These are phyloP conservation scores for Naso thynnoides DNA, from an alignment of 2,797 vertebrate species.

Conservation along the genomic window DNA sequence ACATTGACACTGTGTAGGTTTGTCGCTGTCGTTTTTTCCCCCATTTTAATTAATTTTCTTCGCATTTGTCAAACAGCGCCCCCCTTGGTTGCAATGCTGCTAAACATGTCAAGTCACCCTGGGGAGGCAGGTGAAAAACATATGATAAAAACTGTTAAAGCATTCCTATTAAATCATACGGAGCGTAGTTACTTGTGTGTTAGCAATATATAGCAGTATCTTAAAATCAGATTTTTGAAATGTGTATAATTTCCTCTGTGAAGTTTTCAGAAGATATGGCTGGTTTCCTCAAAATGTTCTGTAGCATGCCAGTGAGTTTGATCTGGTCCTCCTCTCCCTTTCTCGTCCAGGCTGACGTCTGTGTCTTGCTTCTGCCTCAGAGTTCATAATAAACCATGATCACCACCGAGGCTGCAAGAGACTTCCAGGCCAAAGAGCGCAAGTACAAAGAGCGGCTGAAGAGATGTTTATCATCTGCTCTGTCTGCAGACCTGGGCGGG, in stretches of 20 bases:
- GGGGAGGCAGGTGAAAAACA: background rate
- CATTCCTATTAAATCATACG: too few relatives aligned
- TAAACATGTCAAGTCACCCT: background rate
- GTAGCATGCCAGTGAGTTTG: background rate
- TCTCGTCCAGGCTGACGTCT: background rate
- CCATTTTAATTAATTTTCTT: conserved; percentile 14
- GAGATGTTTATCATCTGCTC: conserved; percentile 82
- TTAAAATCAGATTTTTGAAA: too few relatives aligned
- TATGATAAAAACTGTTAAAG: too few relatives aligned
- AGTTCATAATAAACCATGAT: conserved; percentile 61
- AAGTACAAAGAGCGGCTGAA: conserved; percentile 85
- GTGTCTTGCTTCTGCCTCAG: conserved; percentile 21
- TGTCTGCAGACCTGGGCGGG: conserved; percentile 85
- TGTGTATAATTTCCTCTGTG: too few relatives aligned
- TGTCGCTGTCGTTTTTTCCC: background rate
- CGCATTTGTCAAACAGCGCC: conserved; percentile 44
- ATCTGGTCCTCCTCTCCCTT: background rate
- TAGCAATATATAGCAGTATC: background rate
- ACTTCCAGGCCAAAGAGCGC: conserved; percentile 75
- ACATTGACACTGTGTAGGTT: background rate
- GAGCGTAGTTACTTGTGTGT: too few relatives aligned
- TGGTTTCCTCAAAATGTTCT: background rate
- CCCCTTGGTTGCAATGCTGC: background rate
- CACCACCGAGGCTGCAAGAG: conserved; percentile 65
- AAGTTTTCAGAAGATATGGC: too few relatives aligned